phyloP scores from a whole-genome alignment of 2,797 vertebrate species.

The Macroramphosus scolopax region DNA sequence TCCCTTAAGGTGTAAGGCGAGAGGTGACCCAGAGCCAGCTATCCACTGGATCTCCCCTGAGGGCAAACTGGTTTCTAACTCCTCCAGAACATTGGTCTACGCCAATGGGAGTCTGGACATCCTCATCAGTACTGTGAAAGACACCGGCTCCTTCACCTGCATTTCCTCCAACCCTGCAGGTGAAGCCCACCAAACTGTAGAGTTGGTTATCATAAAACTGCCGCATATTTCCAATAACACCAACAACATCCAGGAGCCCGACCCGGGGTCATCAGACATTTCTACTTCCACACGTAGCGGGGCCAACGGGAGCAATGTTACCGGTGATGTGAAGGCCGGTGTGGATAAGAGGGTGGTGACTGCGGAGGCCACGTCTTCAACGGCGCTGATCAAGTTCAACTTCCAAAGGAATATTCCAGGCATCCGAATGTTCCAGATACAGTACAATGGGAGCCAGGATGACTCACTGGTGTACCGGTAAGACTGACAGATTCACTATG shows the following conservation, averaged over 20 bases:
- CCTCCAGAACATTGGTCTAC: constrained; percentile 88
- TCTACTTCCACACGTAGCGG: constrained; percentile 94
- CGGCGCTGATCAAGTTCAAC: constrained; percentile 94
- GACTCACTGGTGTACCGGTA: constrained; percentile 99
- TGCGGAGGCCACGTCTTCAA: constrained; percentile 92
- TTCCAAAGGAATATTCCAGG: constrained; percentile 98
- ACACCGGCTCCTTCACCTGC: constrained; percentile 94
- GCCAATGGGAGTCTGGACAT: constrained; percentile 94
- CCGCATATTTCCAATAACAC: constrained; percentile 97
- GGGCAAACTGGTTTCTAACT: constrained; percentile 94
- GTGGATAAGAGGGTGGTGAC: constrained; percentile 90
- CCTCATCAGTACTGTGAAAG: constrained; percentile 95
- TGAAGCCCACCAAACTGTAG: constrained; percentile 90
- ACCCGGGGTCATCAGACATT: constrained; percentile 95
- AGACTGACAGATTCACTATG: constrained; percentile 48
- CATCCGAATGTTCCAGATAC: constrained; percentile 99
- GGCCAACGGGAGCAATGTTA: constrained; percentile 89
- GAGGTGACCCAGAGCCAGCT: constrained; percentile 93
- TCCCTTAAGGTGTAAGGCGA: constrained; percentile 86
- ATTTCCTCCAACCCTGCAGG: constrained; percentile 97
- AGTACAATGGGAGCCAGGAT: constrained; percentile 97
- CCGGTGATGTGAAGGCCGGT: constrained; percentile 87
- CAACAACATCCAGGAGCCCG: constrained; percentile 90
- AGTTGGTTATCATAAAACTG: constrained; percentile 93
- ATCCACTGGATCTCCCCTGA: constrained; percentile 99